These are phyloP conservation scores for Agrotis segetum DNA, from an alignment of 2,888 invertebrate species.

Conservation along the genomic window DNA sequence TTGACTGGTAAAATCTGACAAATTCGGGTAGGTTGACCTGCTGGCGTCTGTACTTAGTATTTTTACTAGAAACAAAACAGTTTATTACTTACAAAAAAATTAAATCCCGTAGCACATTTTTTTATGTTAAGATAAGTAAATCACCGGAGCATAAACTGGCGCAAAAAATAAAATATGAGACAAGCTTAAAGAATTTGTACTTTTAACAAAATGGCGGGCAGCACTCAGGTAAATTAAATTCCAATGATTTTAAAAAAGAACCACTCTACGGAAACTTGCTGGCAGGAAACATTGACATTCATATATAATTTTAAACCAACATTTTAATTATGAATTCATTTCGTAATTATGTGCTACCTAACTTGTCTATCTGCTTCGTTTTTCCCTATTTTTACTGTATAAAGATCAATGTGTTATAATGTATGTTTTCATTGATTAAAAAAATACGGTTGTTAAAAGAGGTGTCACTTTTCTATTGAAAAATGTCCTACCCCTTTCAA, in stretches of 20 bases:
- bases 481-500: too few species aligned
- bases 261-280: background rate
- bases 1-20: too few species aligned
- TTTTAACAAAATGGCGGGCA: slow-evolving; percentile 39
- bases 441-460: too few species aligned
- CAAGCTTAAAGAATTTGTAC: slow-evolving; percentile 25
- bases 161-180: slow-evolving; percentile 27
- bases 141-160: slow-evolving; percentile 9
- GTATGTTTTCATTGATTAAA: too few species aligned
- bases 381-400: background rate
- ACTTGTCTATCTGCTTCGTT: background rate
- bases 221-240: slow-evolving; percentile 50
- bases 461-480: too few species aligned
- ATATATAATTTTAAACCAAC: slow-evolving; percentile 24
- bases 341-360: slow-evolving; percentile 6
- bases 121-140: slow-evolving; percentile 11
- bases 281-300: slow-evolving; percentile 14
- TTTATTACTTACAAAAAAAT: background rate
- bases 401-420: too few species aligned
- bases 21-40: too few species aligned
- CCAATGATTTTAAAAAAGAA: slow-evolving; percentile 42
- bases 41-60: too few species aligned
- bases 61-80: background rate
- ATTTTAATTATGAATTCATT: slow-evolving; percentile 29
- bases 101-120: background rate